Conservation (phyloP, 2,113 vertebrate species). For the Serilophus lunatus region DNA sequence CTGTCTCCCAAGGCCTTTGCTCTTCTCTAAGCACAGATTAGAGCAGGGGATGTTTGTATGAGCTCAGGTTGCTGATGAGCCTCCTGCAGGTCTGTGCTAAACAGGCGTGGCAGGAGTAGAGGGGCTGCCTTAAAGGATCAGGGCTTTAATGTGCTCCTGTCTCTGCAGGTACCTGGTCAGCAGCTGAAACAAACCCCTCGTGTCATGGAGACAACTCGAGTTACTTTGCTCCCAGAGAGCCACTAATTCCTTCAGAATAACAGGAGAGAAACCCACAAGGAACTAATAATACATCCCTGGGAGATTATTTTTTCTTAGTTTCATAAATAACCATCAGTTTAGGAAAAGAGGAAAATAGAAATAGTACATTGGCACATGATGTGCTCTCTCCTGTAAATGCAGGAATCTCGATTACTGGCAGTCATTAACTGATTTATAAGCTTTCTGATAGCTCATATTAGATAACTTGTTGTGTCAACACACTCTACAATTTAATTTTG, state of each 20-base stretch:
- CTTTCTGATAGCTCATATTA: not conserved
- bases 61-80: not conserved
- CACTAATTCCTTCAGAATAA: not conserved
- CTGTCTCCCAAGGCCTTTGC: not conserved
- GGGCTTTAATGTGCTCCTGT: not conserved
- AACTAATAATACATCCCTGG: not conserved
- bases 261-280: not conserved
- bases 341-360: not conserved
- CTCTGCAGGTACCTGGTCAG: not conserved
- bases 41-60: not conserved
- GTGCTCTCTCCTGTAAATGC: not conserved
- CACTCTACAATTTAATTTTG: not conserved
- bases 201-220: fast-evolving
- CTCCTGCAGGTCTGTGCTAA: not conserved
- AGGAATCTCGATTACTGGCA: not conserved
- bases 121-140: not conserved
- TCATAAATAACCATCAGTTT: not conserved
- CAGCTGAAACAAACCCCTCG: not conserved
- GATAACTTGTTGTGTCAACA: not conserved
- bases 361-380: not conserved
- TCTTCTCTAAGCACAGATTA: not conserved
- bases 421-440: not conserved
- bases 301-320: not conserved
- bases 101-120: not conserved
- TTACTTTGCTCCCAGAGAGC: not conserved